Base-by-base conservation (phyloP, 2,113 vertebrate genomes). In the Chrysochloris asiatica region DNA sequence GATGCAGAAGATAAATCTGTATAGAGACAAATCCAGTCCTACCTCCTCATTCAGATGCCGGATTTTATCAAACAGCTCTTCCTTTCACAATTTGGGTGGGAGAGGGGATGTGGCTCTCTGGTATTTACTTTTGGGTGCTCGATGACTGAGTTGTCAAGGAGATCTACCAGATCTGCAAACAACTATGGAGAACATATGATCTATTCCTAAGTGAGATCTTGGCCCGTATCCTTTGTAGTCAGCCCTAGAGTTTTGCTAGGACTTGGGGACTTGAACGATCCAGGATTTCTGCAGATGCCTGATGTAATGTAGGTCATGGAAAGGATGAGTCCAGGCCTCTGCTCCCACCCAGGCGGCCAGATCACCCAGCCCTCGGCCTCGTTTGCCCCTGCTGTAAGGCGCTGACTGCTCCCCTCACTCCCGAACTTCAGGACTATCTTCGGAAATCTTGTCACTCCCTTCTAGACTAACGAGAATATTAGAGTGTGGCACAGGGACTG, bases 331-430 rank as follows among this genome's bases (percentile, higher is more conserved):
- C 19, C 3, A 3, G 0, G 11, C 6, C 22, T 4, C 28, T 36
- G 24, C 33, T 33, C 33, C 67, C n/a, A 0, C 6, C 71, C 21
- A 6, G 2, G n/a, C 26, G 21, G 56, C 54, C 9, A 28, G 33
- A 7, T 47, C 10, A 4, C 56, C 84, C 21, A 38, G 85, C 26
- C 17, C 24, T 8, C 2, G 7, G 56, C n/a, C 43, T 38, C 26
- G 1, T 0, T 0, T 10, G 0, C 17, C 45, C 54, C 52, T 47
- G 43, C 13, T 3, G 0, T 28, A 33, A 63, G n/a, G 26, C 33
- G 73, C 73, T 48, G 73, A n/a, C 73, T 48, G 6, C 30, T 19
- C 30, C 8, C 30, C 38, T 28, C 4, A 8, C 33, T 36, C 17
- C 10, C 5, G 16, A 26, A 26, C 38, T 22, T 61, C 12, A 4